Evolutionary conservation across 2,797 vertebrate species (phyloP).

Genomic region (Anas bernieri): DNA sequence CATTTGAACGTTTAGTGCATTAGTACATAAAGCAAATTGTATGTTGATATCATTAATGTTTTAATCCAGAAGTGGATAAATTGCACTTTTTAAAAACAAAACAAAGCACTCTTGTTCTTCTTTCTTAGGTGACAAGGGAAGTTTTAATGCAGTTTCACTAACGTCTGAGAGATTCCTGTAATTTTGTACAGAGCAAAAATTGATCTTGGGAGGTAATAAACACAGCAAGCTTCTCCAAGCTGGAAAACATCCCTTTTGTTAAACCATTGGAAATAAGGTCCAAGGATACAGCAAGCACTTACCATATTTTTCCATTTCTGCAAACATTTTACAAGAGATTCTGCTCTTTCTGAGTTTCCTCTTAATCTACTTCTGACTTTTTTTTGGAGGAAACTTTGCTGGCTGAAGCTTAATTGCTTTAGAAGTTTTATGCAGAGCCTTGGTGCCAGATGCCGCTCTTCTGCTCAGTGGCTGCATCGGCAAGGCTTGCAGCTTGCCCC

Average conservation of each 20-base stretch:
- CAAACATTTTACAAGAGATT: background rate
- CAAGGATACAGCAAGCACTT: background rate
- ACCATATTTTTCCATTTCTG: background rate
- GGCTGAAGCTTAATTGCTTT: background rate
- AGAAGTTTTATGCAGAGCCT: background rate
- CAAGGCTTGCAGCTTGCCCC: background rate
- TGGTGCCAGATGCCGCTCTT: background rate
- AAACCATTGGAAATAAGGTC: background rate
- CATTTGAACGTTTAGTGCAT: background rate
- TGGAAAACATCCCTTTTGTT: background rate
- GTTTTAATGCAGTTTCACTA: background rate
- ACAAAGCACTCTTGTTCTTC: no score
- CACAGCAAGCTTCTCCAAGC: background rate
- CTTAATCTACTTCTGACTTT: background rate
- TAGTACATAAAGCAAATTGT: background rate
- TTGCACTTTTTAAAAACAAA: background rate
- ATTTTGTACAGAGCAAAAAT: background rate
- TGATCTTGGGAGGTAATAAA: background rate
- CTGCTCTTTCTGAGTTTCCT: background rate
- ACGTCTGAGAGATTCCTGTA: background rate
- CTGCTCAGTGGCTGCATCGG: background rate
- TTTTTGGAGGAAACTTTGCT: background rate
- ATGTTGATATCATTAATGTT: background rate
- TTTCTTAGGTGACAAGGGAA: background rate
- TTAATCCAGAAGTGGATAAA: background rate